Conservation (phyloP, 2,888 invertebrate genomes). For the Philopedon plagiatum region DNA sequence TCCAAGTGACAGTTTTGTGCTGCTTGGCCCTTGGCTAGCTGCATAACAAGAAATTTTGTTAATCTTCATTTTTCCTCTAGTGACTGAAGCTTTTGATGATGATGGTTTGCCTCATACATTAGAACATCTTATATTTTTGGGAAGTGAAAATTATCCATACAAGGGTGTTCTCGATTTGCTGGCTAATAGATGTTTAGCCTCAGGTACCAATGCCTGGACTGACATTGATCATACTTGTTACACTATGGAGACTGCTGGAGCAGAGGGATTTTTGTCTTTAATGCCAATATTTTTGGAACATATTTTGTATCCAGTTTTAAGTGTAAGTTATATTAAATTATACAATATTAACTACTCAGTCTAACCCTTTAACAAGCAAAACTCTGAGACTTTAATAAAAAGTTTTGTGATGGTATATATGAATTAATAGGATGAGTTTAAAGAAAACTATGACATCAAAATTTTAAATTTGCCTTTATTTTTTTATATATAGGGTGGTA, state of each 20-base stretch:
- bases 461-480: too few relatives aligned
- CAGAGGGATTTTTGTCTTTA: slow-evolving; percentile 89
- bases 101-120: slow-evolving; percentile 94
- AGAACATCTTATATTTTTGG: slow-evolving; percentile 93
- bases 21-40: too few relatives aligned
- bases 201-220: slow-evolving; percentile 94
- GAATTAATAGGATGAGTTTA: too few relatives aligned
- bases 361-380: too few relatives aligned
- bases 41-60: too few relatives aligned
- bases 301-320: slow-evolving; percentile 86
- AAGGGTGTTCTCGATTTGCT: slow-evolving; percentile 91
- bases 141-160: slow-evolving; percentile 90
- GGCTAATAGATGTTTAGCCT: slow-evolving; percentile 91
- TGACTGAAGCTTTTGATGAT: slow-evolving; percentile 92
- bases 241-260: slow-evolving; percentile 89
- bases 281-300: slow-evolving; percentile 94
- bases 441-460: too few relatives aligned
- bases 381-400: too few relatives aligned
- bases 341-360: background rate
- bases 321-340: slow-evolving; percentile 67
- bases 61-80: slow-evolving; percentile 72
- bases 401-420: too few relatives aligned
- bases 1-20: too few relatives aligned
- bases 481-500: too few relatives aligned
- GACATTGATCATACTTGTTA: slow-evolving; percentile 91